Evolutionary conservation across 64 coral and sea anemone species (phyloP), one percentile per base, ranked within the genome.

Genomic region (Pachyseris speciosa): DNA sequence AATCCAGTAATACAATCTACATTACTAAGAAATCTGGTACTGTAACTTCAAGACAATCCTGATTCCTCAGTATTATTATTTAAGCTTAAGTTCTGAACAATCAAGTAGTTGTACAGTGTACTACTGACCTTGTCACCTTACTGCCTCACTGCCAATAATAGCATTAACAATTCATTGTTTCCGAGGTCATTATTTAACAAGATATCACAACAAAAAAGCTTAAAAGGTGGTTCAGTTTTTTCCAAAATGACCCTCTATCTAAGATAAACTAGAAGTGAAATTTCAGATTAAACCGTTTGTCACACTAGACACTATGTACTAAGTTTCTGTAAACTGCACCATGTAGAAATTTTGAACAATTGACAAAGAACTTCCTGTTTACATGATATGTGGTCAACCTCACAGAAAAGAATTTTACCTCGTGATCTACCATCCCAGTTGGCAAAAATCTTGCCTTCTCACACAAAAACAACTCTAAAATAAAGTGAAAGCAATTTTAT

Each of bases 351-450:
- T 1, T 6, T 71, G 34, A n/a, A 71, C 17, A 71, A 71, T 19
- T 30, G 5, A 63, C 28, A 40, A 60, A 63, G 20, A 40, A 37
- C 77, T 81, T 81, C 77, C 52, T 81, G 77, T 81, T 81, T 63
- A 81, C 77, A 81, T 3, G 9, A 49, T 30, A 16, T 25, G 30
- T 12, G 20, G 53, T 40, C 75, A 57, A 41, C 29, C 52, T 61
- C 40, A 53, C 53, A 40, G 11, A 25, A 81, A 81, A 63, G 77
- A 41, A 81, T 81, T 81, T 81, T n/a, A 39, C 7, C 33, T n/a
- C 1, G 9, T 36, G 33, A 59, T 61, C 11, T 37, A 63, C 33
- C 32, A 4, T 39, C 8, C 9, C 51, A 61, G 7, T 7, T 22
- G 20, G 11, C 6, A 61, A 81, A 61, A 38, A 34, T 53, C 15